Base-by-base conservation (phyloP, 2,113 vertebrate species). In the Hippocampus mohnikei region DNA sequence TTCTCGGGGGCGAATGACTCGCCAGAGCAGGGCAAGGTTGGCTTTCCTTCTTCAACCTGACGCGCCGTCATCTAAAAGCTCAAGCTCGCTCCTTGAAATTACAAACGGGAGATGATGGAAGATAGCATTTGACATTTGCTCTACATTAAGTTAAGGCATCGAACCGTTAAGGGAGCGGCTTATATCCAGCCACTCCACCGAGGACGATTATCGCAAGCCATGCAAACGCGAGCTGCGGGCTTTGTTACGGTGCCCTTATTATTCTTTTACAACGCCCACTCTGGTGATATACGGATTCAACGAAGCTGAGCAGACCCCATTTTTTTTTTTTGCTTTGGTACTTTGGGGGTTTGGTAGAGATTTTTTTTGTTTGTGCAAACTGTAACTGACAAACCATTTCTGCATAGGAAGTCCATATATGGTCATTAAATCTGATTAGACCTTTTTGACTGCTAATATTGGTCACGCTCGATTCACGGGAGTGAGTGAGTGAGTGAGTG, bases 31-130 rank as follows among this genome's bases (percentile, higher is more conserved):
- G 58, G 42, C 55, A 61, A 81, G 77, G 71, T 80, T 79, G 76
- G 73, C 65, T 78, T 78, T 81, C 66, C 81, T 75, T 74, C 50
- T 80, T 83, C 80, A 73, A 10, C 70, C 66, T 73, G 78, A 80
- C 65, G 59, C 69, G 79, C 53, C 46, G 69, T 72, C 25, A 78
- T 85, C 85, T 75, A 80, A 83, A 83, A 70, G 73, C 71, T 65
- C 52, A 44, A 69, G 68, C 66, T 40, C 20, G 59, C 42, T 52
- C 68, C 73, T 83, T 82, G 72, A 85, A 37, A 78, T 81, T 77
- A 75, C 69, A 84, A 75, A 77, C 59, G 16, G 33, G 25, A 79
- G 69, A 77, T 73, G 67, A 85, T 21, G 53, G 71, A 21, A 69
- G 70, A 80, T 76, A 67, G 27, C 21, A 27, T 81, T 67, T 81